phyloP scores from a whole-genome alignment of 2,888 invertebrate genomes.

The Galerucella pusilla region DNA sequence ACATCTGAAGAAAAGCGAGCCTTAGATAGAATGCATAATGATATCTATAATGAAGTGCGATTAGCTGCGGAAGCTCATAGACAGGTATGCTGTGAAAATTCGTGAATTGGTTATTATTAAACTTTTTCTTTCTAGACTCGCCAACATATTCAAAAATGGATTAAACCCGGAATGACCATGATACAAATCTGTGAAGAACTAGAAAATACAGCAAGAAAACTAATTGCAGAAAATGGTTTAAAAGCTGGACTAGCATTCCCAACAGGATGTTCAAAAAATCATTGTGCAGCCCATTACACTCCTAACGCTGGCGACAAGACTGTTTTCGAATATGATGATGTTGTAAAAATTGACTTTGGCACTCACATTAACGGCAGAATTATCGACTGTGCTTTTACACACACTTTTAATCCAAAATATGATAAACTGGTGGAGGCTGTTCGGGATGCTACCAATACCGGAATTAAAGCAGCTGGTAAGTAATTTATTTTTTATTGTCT shows the following conservation, averaged over 20 bases:
- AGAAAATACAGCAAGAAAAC: constrained; percentile 88
- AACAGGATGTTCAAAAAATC: constrained; percentile 83
- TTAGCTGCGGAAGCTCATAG: constrained; percentile 98
- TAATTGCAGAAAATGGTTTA: constrained; percentile 95
- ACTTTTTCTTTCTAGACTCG: constrained; percentile 73
- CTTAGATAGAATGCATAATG: constrained; percentile 89
- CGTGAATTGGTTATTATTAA: background rate
- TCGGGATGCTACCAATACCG: constrained; percentile 97
- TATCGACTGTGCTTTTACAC: constrained; percentile 98
- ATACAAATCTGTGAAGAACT: constrained; percentile 97
- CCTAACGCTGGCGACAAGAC: constrained; percentile 98
- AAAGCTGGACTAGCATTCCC: constrained; percentile 96
- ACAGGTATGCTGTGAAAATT: constrained; percentile 70
- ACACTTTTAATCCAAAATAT: constrained; percentile 96
- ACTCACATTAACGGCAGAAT: constrained; percentile 98
- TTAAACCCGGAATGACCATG: constrained; percentile 99
- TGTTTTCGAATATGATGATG: constrained; percentile 94
- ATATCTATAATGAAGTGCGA: constrained; percentile 94
- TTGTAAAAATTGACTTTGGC: constrained; percentile 99
- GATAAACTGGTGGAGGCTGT: constrained; percentile 95
- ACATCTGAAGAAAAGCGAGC: constrained; percentile 89
- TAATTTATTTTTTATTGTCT: background rate
- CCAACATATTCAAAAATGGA: constrained; percentile 90
- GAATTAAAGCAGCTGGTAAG: constrained; percentile 76
- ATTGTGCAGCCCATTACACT: constrained; percentile 99